Evolutionary conservation across 2,113 vertebrate species (phyloP), one percentile per base, ranked within the genome.

Genomic region (Riparia riparia): DNA sequence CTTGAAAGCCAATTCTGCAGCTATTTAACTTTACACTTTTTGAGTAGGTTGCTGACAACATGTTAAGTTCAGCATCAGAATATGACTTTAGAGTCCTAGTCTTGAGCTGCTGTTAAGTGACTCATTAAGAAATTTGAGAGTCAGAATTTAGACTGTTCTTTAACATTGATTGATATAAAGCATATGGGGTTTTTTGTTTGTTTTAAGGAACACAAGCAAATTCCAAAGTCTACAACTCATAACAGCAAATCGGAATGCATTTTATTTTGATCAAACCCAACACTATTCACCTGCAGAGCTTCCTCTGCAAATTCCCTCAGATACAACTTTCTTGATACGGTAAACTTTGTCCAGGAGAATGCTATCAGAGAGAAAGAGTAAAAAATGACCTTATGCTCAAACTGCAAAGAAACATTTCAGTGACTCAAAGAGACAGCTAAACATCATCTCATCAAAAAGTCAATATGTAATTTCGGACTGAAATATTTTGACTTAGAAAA

Each of bases 91-190:
- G 39, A 92, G 24, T 37, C 69, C 76, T 89, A 82, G 66, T 73
- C 66, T 92, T 71, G 65, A 94, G 32, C 54, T 80, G 39, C 45
- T 91, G n/a, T 17, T 73, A 65, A 66, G 20, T 76, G 80, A 89
- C 69, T 92, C 72, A 70, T 90, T 91, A 91, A 88, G 58, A 91
- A 80, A 74, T 66, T 77, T 82, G 70, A 61, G 44, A 95, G 58
- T 65, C 58, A 94, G 47, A 91, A 96, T 63, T 91, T 80, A 65
- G 32, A 39, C 42, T 82, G 15, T 47, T 87, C 31, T 92, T 91
- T 91, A 72, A 45, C 4, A 2, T 1, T 69, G 49, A 57, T 53
- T 80, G 41, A 87, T 93, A 72, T 16, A 90, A 82, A 76, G 42
- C 32, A 72, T 61, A 87, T 25, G 16, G 29, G 37, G 37, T 22